These are phyloP conservation scores for Ibidorhyncha struthersii DNA, from an alignment of 2,113 vertebrate genomes.

Conservation along the genomic window DNA sequence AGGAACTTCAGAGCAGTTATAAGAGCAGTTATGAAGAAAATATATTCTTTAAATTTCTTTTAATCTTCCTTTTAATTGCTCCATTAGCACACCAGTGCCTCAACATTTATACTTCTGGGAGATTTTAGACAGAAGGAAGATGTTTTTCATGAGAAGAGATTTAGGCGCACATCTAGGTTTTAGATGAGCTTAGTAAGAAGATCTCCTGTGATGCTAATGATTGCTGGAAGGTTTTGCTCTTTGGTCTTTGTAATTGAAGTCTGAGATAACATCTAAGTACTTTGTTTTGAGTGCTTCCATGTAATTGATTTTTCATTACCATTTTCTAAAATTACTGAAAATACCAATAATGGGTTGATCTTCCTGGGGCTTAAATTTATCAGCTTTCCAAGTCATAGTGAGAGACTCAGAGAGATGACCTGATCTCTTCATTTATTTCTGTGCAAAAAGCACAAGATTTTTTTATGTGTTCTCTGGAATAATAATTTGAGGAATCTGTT, in stretches of 20 bases:
- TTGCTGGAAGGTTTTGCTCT: conserved; percentile 32
- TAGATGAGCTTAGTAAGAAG: conserved; percentile 16
- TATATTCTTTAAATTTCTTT: conserved; percentile 26
- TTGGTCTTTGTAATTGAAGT: conserved; percentile 15
- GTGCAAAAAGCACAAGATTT: neutral
- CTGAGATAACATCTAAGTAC: neutral
- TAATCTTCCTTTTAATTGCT: conserved; percentile 53
- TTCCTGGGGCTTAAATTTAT: neutral
- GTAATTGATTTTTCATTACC: conserved; percentile 1
- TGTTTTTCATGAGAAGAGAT: neutral
- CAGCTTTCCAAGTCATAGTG: neutral
- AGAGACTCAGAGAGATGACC: neutral
- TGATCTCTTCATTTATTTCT: neutral
- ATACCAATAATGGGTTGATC: neutral
- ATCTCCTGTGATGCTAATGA: conserved; percentile 21
- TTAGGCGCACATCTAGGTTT: neutral
- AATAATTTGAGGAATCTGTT: neutral
- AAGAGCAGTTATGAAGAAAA: conserved; percentile 19
- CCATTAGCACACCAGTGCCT: conserved; percentile 3
- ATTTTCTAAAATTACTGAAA: conserved; percentile 28
- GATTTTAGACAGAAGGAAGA: conserved; percentile 13
- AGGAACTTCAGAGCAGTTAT: neutral
- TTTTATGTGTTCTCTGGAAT: neutral
- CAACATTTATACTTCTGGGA: neutral
- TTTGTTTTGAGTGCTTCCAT: neutral